phyloP scores from a whole-genome alignment of 2,888 invertebrate genomes.

The Furcula furcula region DNA sequence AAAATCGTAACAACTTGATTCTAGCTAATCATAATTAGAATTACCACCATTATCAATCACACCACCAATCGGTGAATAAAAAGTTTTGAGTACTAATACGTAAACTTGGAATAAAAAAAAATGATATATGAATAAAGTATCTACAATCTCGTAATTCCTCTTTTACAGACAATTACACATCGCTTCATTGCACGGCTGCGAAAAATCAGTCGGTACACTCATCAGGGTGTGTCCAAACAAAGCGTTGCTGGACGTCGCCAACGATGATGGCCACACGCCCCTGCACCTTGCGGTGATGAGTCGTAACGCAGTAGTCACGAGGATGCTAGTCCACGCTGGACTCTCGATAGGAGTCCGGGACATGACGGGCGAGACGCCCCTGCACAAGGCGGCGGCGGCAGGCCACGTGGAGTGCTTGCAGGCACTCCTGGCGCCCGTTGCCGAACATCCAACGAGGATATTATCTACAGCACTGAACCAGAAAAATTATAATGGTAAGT shows the following conservation, averaged over 20 bases:
- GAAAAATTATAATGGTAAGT: slow-evolving; percentile 93
- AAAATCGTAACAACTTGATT: slow-evolving; percentile 4
- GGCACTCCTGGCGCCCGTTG: slow-evolving; percentile 86
- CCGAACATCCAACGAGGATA: slow-evolving; percentile 54
- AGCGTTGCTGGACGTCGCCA: slow-evolving; percentile 88
- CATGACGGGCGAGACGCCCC: slow-evolving; percentile 90
- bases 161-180: slow-evolving; percentile 90
- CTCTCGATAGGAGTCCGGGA: slow-evolving; percentile 86
- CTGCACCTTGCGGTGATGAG: slow-evolving; percentile 93
- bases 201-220: slow-evolving; percentile 87
- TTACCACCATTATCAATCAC: too few species aligned
- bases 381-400: slow-evolving; percentile 90
- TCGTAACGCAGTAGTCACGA: slow-evolving; percentile 86
- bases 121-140: too few species aligned
- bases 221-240: slow-evolving; percentile 90
- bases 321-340: slow-evolving; percentile 90
- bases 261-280: slow-evolving; percentile 90
- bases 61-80: too few species aligned
- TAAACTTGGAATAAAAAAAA: too few species aligned
- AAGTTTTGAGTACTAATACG: too few species aligned
- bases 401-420: slow-evolving; percentile 87
- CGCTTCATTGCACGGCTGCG: slow-evolving; percentile 89
- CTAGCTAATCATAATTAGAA: too few species aligned
- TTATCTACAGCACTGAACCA: slow-evolving; percentile 85
- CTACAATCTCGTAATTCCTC: not conserved